Percentiles rank a stretch among this genome's conserved stretches.
These are phyloP conservation scores for Lapara coniferarum DNA, from an alignment of 2,888 invertebrate species.

Conservation along the genomic window DNA sequence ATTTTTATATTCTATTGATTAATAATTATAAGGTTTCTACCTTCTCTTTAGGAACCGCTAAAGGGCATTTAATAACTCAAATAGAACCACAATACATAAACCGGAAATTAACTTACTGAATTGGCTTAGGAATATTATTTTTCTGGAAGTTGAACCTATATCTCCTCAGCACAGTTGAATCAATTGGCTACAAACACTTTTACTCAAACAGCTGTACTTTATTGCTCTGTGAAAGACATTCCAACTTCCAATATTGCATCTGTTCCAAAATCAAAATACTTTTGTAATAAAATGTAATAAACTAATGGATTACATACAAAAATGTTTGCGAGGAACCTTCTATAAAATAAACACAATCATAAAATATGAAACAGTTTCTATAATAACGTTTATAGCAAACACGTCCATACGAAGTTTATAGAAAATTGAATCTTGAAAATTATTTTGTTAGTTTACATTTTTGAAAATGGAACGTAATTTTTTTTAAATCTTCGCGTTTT, in stretches of 20 bases:
- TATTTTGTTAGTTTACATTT: neutral
- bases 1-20: neutral
- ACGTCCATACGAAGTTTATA: neutral
- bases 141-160: too few species aligned
- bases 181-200: too few species aligned
- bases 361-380: neutral
- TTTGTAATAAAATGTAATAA: conserved; percentile 15
- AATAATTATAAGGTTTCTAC: too few species aligned
- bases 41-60: too few species aligned
- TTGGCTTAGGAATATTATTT: too few species aligned
- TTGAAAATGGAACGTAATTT: neutral
- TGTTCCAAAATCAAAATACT: conserved; percentile 12
- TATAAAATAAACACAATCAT: conserved; percentile 5
- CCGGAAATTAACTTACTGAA: too few species aligned
- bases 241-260: conserved; percentile 1
- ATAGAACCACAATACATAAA: too few species aligned
- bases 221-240: neutral
- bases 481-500: too few species aligned
- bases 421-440: neutral
- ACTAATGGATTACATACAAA: conserved; percentile 8
- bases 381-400: conserved; percentile 6
- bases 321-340: neutral
- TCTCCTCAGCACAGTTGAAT: too few species aligned
- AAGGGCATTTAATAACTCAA: too few species aligned
- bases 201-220: neutral